phyloP scores from a whole-genome alignment of 2,113 vertebrate genomes.

The Coptodon rendalli region DNA sequence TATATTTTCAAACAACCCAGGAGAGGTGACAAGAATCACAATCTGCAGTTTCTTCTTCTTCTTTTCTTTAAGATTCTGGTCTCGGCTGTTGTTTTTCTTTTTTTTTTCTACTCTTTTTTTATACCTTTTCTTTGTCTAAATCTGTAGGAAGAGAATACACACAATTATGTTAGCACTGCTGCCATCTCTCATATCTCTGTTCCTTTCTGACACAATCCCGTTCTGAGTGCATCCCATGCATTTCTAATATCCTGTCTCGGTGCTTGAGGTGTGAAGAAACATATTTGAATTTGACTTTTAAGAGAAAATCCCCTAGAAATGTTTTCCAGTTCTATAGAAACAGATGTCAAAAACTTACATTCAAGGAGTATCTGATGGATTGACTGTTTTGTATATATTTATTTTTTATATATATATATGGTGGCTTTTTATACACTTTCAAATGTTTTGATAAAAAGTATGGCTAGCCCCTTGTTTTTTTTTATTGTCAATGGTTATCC shows the following conservation, averaged over 20 bases:
- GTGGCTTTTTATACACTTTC: constrained; percentile 63
- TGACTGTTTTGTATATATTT: constrained; percentile 74
- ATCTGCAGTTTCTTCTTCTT: background rate
- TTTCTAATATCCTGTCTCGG: constrained; percentile 6
- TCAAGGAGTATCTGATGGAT: constrained; percentile 20
- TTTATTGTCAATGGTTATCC: background rate
- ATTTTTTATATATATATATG: constrained; percentile 50
- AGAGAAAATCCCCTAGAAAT: constrained; percentile 8
- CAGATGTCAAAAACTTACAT: constrained; percentile 5
- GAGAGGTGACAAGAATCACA: constrained; percentile 4
- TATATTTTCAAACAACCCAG: constrained; percentile 3
- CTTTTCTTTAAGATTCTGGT: constrained; percentile 20
- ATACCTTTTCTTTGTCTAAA: background rate
- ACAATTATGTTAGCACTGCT: constrained; percentile 19
- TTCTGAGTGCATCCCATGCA: background rate
- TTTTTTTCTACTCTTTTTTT: background rate
- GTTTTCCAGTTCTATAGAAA: background rate
- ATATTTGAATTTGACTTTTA: constrained; percentile 22
- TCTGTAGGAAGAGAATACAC: background rate
- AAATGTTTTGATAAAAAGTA: constrained; percentile 36
- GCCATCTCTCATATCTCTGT: constrained; percentile 4
- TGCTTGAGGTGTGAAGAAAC: background rate
- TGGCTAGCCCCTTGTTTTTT: constrained; percentile 1
- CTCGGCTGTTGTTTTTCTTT: background rate
- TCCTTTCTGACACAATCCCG: background rate